Evolutionary conservation across 2,113 vertebrate genomes (phyloP), one percentile per base, ranked within the genome.

Genomic region (Hirundichthys speculiger): DNA sequence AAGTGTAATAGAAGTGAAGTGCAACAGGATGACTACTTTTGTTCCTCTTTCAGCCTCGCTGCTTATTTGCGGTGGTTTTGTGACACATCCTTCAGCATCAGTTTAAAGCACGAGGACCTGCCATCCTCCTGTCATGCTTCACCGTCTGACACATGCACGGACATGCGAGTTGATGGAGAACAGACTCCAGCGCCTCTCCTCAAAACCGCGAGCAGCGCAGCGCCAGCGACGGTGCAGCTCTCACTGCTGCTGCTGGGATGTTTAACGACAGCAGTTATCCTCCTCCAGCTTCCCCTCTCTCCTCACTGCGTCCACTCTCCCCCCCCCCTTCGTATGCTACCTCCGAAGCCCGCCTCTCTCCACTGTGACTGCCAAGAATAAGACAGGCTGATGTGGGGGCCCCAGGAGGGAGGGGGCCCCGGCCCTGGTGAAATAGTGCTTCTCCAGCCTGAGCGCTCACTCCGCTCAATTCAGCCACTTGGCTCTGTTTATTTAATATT

Each of bases 401-500:
- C 90, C 80, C 75, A 22, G 73, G 82, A 80, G 80, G 84, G 80
- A 73, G 81, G 80, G 70, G 81, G 76, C 65, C 59, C 59, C 58
- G 0, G 69, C 25, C 10, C 63, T 61, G 75, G 76, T 66, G 73
- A 73, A 73, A 67, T 54, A 75, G 74, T 69, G 81, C 69, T 77
- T 52, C 71, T 57, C 77, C 64, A 55, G 82, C 68, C 88, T 65
- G 77, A 86, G 66, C 77, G 64, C 78, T 82, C 66, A 51, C 80
- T 84, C 57, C 48, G 61, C 83, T 82, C 81, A 80, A 80, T 85
- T 77, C 87, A 81, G 85, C 86, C 91, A 91, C 89, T 89, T 86
- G 61, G 72, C 83, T 90, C 68, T 93, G 91, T 94, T 92, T 93
- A 88, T 92, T 94, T 93, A 92, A 91, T 91, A 92, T 89, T 85